phyloP scores from a whole-genome alignment of 37 sponge, comb jelly and placozoan species.

The Cladorhizidae sp. region DNA sequence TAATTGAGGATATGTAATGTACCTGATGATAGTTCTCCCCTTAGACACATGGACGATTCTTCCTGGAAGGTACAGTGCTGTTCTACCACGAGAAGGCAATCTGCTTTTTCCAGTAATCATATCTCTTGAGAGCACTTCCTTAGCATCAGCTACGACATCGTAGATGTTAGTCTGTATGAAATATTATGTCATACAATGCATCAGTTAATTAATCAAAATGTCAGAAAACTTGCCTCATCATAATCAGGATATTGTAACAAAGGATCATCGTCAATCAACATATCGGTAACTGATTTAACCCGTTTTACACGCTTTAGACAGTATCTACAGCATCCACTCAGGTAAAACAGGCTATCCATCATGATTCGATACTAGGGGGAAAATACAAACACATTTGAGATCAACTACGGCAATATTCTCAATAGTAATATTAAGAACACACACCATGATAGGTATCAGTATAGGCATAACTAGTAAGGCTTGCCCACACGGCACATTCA shows the following conservation, averaged over 20 bases:
- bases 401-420: too few relatives aligned
- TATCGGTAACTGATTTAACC: neutral
- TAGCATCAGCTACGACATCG: conserved; percentile 18
- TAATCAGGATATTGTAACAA: conserved; percentile 1
- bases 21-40: conserved; percentile 7
- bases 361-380: conserved; percentile 44
- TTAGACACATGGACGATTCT: conserved; percentile 57
- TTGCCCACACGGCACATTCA: too few relatives aligned
- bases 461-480: too few relatives aligned
- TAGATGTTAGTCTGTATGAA: conserved; percentile 22
- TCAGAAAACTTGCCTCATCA: conserved; percentile 5
- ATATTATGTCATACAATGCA: neutral
- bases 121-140: conserved; percentile 7
- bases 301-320: neutral
- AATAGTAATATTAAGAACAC: too few relatives aligned
- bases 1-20: neutral
- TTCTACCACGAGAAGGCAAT: neutral
- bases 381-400: too few relatives aligned
- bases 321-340: conserved; percentile 27
- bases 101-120: conserved; percentile 37
- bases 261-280: conserved; percentile 7
- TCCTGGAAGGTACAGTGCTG: conserved; percentile 52
- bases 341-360: conserved; percentile 21
- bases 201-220: neutral
- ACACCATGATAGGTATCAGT: too few relatives aligned